phyloP scores from a whole-genome alignment of 2,888 invertebrate genomes.

The Tenthredo notha region DNA sequence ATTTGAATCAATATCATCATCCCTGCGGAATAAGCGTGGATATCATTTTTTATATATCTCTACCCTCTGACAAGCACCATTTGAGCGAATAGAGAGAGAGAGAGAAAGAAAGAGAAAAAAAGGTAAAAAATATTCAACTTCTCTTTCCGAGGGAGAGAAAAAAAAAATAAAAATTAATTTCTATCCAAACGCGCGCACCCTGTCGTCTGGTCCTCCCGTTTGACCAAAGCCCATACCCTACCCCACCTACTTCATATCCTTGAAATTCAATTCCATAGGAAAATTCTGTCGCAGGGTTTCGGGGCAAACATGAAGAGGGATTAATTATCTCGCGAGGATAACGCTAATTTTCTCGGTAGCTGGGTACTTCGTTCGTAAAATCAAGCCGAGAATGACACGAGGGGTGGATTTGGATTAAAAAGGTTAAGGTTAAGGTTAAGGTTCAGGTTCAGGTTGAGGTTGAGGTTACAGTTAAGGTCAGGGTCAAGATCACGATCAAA shows the following conservation, averaged over 20 bases:
- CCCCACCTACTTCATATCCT: background rate
- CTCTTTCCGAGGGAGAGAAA: background rate
- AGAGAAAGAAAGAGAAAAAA: background rate
- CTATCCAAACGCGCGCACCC: background rate
- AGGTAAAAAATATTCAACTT: background rate
- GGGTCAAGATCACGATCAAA: slow-evolving; percentile 21
- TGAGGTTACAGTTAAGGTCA: background rate
- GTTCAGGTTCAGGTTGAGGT: background rate
- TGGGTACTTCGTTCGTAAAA: background rate
- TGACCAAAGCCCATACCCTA: background rate
- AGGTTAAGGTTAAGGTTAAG: slow-evolving; percentile 6
- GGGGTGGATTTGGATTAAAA: slow-evolving; percentile 1
- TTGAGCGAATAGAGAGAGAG: background rate
- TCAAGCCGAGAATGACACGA: background rate
- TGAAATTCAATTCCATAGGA: slow-evolving; percentile 9
- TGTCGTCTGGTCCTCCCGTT: background rate
- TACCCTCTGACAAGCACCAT: no score
- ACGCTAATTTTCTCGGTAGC: slow-evolving; percentile 6
- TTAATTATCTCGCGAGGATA: slow-evolving; percentile 34
- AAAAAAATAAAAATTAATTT: background rate
- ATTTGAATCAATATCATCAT: no score
- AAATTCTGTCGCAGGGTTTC: background rate
- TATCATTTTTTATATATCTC: no score
- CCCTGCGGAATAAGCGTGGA: no score
- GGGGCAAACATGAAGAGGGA: background rate